phyloP scores from a whole-genome alignment of 2,888 invertebrate species.

The Drosophila antonietae region DNA sequence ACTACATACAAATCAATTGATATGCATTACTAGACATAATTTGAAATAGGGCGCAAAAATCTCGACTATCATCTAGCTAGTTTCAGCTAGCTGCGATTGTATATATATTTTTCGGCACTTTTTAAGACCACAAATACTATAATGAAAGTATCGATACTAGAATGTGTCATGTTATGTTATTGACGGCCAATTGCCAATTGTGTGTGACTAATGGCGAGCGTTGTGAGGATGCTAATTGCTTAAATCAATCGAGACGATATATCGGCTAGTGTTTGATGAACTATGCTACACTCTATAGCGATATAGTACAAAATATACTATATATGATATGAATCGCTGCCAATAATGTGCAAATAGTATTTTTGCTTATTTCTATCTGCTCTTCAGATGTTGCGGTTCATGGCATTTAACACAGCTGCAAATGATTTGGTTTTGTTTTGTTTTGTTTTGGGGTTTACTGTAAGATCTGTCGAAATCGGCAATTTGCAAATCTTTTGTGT shows the following conservation, averaged over 20 bases:
- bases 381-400: constrained; percentile 26
- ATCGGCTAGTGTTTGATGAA: neutral
- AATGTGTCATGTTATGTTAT: constrained; percentile 35
- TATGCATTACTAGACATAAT: too few relatives aligned
- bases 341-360: constrained; percentile 26
- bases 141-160: constrained; percentile 28
- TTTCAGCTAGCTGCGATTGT: neutral
- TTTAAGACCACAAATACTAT: constrained; percentile 42
- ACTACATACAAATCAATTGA: neutral
- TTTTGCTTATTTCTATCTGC: constrained; percentile 17
- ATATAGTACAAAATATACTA: neutral
- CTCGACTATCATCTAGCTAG: neutral
- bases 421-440: neutral
- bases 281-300: constrained; percentile 8
- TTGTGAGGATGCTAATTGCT: constrained; percentile 66
- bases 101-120: constrained; percentile 17
- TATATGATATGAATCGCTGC: constrained; percentile 24
- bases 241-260: constrained; percentile 45
- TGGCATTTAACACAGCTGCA: constrained; percentile 51
- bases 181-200: constrained; percentile 58
- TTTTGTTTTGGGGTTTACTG: constrained; percentile 2
- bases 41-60: neutral
- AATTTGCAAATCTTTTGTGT: constrained; percentile 35
- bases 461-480: constrained; percentile 42
- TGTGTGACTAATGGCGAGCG: constrained; percentile 63